Evolutionary conservation across 2,797 vertebrate genomes (phyloP).

Genomic region (Coilia nasus): DNA sequence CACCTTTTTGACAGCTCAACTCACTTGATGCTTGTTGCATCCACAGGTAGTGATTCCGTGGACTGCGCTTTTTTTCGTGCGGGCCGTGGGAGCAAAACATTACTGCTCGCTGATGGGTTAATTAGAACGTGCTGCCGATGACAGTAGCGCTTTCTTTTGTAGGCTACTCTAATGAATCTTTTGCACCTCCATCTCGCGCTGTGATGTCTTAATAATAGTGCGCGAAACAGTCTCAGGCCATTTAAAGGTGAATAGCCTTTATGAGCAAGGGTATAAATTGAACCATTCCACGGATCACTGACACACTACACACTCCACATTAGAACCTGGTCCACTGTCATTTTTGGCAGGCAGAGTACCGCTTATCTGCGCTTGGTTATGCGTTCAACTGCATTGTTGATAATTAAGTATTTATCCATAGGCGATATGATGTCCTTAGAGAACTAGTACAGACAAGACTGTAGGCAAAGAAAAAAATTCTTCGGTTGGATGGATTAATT

Average conservation of each 20-base stretch:
- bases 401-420: too few relatives aligned
- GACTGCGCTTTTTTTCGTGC: background rate
- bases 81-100: constrained; percentile 3
- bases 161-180: background rate
- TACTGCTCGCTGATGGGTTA: background rate
- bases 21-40: constrained; percentile 43
- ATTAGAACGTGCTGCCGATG: background rate
- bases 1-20: constrained; percentile 10
- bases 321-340: too few relatives aligned
- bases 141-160: background rate
- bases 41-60: constrained; percentile 50
- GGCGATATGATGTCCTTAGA: too few relatives aligned
- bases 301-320: too few relatives aligned
- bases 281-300: background rate
- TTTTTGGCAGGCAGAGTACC: too few relatives aligned
- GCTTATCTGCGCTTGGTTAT: too few relatives aligned
- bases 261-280: background rate
- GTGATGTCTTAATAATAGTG: background rate
- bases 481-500: too few relatives aligned
- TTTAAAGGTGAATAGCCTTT: background rate
- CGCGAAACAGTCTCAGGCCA: background rate
- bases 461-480: too few relatives aligned
- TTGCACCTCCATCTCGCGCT: background rate
- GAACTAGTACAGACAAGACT: too few relatives aligned
- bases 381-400: too few relatives aligned